phyloP scores from a whole-genome alignment of 2,797 vertebrate genomes.

The Amniataba percoides region DNA sequence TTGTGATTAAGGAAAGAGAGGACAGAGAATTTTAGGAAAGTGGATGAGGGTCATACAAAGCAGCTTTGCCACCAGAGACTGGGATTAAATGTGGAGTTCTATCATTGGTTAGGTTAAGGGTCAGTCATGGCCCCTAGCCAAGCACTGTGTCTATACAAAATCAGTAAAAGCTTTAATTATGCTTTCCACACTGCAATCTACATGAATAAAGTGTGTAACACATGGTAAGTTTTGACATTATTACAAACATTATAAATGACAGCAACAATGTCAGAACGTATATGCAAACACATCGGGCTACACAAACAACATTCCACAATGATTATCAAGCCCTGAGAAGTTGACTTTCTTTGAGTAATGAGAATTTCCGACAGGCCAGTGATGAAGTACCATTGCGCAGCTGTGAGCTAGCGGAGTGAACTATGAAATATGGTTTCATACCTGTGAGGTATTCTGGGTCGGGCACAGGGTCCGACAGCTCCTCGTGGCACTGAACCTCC shows the following conservation, averaged over 20 bases:
- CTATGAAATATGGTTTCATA: constrained; percentile 78
- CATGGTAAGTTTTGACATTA: too few species aligned
- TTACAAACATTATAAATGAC: constrained; percentile 26
- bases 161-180: background rate
- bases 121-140: background rate
- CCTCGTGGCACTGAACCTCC: constrained; percentile 96
- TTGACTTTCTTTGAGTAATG: constrained; percentile 16
- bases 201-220: background rate
- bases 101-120: background rate
- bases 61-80: background rate
- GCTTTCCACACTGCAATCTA: background rate
- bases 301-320: background rate
- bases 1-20: background rate
- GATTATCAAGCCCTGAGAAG: constrained; percentile 2
- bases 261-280: constrained; percentile 6
- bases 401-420: constrained; percentile 27
- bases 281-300: constrained; percentile 1
- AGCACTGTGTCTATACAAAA: background rate
- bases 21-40: background rate
- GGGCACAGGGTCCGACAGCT: constrained; percentile 93
- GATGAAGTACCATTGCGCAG: constrained; percentile 46
- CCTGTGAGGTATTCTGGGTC: constrained; percentile 97
- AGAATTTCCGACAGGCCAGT: constrained; percentile 18
- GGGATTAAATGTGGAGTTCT: background rate
- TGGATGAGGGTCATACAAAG: background rate